Base-by-base conservation (phyloP, 2,888 invertebrate species). In the Actias luna region DNA sequence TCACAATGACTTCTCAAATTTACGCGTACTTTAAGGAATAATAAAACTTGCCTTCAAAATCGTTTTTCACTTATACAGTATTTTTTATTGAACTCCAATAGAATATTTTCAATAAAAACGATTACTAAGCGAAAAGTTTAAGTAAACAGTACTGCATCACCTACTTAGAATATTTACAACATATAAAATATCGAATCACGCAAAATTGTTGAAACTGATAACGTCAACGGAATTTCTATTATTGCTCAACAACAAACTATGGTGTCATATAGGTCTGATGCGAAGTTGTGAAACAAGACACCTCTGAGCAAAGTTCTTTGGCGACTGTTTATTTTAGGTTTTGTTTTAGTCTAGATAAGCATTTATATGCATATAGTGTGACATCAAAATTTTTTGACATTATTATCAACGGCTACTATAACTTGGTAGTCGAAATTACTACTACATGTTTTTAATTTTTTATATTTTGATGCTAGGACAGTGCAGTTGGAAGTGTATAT, bases 181-280 rank as follows among this genome's bases (percentile, higher is more conserved):
- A 58, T 18, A 59, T 58, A 58, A 55, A 61, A 46, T n/a, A 50
- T 59, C n/a, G 35, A 29, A 59, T 50, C 58, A 62, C 46, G 62
- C 59, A 60, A 27, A 63, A 60, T 59, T 58, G 46, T 29, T 55
- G 42, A 59, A 50, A 62, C 42, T 59, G 35, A 25, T 63, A 59
- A 29, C 50, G 63, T 60, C 58, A 57, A 63, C 59, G 60, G 55
- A 63, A 62, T 58, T 58, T 60, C 72, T 71, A 66, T 68, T 68
- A 72, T 78, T 78, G 74, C 78, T 64, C 73, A 74, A 78, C 63
- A 67, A 64, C 65, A 63, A 65, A 58, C 66, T 69, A 64, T 59
- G 67, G 70, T 69, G 71, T 77, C 76, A 70, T 65, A 58, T 67
- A 63, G 64, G 61, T 33, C 36, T 58, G 42, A 61, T 64, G 58